Evolutionary conservation across 2,113 vertebrate genomes (phyloP), one percentile per base, ranked within the genome.

Genomic region (Urocitellus parryii): DNA sequence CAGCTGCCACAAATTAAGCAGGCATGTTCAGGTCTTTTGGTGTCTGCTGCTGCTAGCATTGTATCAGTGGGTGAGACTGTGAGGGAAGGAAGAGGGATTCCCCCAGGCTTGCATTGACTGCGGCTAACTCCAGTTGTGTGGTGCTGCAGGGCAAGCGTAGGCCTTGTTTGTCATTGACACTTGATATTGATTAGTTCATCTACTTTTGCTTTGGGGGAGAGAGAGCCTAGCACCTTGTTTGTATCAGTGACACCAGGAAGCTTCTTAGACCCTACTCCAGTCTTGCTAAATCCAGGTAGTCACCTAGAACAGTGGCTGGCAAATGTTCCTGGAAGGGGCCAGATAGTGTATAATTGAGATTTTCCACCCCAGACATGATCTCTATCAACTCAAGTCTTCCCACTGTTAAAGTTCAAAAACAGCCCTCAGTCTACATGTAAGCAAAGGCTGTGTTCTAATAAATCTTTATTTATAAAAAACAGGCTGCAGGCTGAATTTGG

Each of bases 381-480:
- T 91, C 42, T 79, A 14, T 56, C 25, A 65, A 18, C 20, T 70
- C 77, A 88, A 72, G 67, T 73, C 18, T 37, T 13, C 61, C 61
- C 68, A 20, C 61, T 76, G 20, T 45, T 61, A 5, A 22, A 68
- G 53, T n/a, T 61, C 58, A n/a, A 37, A 95, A 86, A 11, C 0
- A 18, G 34, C 48, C 90, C 67, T 24, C 11, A 34, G 25, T 51
- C 14, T 10, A 45, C 18, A 29, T 87, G n/a, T 67, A 82, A 72
- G 72, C 20, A 56, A 79, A 63, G 68, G 17, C 67, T 72, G 10
- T 88, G 81, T 92, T 81, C n/a, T 51, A 63, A 13, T 88, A 79
- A 34, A 27, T 73, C 74, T 91, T 72, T 91, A 65, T 80, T 92
- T 51, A 58, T 8, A 80, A 53, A 96, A 96, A 87, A 63, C 42